A percentile compares a stretch with the other conserved stretches of the same genome.
Conservation (phyloP, 2,888 invertebrate species). For the Ashinkailepas kermadecensis region DNA sequence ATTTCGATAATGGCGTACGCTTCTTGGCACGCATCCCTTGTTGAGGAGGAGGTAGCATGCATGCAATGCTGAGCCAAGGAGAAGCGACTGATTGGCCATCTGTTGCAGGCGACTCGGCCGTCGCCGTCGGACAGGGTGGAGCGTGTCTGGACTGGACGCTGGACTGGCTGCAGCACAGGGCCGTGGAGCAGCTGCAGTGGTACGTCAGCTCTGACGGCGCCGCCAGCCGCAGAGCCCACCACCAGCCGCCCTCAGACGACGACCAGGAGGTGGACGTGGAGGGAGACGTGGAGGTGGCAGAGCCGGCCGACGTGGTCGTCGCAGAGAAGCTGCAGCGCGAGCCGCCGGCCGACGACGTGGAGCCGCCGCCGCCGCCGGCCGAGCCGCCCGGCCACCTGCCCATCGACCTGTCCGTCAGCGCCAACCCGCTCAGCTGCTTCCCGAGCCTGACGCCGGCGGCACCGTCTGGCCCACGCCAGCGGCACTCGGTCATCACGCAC, state of each 20-base stretch:
- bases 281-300: not conserved
- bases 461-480: not conserved
- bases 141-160: too few species aligned
- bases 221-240: too few species aligned
- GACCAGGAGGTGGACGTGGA: not conserved
- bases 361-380: constrained; percentile 5
- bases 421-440: not conserved
- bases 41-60: too few species aligned
- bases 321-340: not conserved
- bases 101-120: too few species aligned
- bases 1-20: too few species aligned
- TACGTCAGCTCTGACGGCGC: too few species aligned
- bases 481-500: not conserved
- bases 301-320: not conserved
- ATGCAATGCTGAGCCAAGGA: too few species aligned
- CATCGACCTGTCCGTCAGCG: not conserved
- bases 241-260: not conserved
- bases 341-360: not conserved
- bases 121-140: too few species aligned
- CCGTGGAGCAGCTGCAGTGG: too few species aligned
- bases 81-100: too few species aligned
- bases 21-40: too few species aligned
- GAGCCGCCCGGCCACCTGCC: not conserved
- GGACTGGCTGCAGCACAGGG: too few species aligned
- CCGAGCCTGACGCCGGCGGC: not conserved